These are phyloP conservation scores for Pavo muticus DNA, from an alignment of 2,113 vertebrate species.

Conservation along the genomic window DNA sequence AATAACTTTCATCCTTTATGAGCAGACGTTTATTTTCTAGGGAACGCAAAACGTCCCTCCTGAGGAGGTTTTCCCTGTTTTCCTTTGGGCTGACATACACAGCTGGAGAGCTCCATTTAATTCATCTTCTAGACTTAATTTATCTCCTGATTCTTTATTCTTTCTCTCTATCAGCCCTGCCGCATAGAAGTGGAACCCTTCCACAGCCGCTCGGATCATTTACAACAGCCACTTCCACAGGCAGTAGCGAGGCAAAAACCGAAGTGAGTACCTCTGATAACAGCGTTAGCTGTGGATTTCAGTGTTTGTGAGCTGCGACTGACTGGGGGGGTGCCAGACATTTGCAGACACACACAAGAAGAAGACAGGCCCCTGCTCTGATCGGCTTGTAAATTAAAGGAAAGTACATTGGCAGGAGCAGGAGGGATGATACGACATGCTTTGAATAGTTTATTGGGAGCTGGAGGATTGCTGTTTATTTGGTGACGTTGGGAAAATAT, in stretches of 20 bases:
- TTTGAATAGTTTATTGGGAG: conserved; percentile 74
- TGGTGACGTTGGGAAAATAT: conserved; percentile 75
- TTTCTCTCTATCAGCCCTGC: not conserved
- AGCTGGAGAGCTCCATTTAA: conserved; percentile 9
- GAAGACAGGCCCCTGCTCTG: conserved; percentile 49
- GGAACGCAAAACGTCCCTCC: conserved; percentile 14
- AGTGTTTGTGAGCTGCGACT: conserved; percentile 22
- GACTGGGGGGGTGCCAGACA: conserved; percentile 49
- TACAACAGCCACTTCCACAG: conserved; percentile 3
- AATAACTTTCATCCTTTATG: conserved; percentile 69
- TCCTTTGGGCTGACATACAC: not conserved
- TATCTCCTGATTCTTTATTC: not conserved
- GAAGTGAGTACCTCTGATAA: conserved; percentile 30
- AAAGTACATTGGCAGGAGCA: conserved; percentile 68
- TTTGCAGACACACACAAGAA: conserved; percentile 61
- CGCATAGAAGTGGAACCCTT: not conserved
- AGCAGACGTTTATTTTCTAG: conserved; percentile 67
- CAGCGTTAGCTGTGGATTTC: conserved; percentile 14
- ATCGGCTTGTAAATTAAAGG: conserved; percentile 57
- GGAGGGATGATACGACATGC: conserved; percentile 62
- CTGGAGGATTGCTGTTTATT: conserved; percentile 71
- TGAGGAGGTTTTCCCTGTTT: not conserved
- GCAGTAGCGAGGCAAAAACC: not conserved
- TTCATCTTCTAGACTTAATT: conserved; percentile 8
- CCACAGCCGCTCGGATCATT: not conserved